phyloP scores from a whole-genome alignment of 2,113 vertebrate genomes.

The Melanerpes formicivorus region DNA sequence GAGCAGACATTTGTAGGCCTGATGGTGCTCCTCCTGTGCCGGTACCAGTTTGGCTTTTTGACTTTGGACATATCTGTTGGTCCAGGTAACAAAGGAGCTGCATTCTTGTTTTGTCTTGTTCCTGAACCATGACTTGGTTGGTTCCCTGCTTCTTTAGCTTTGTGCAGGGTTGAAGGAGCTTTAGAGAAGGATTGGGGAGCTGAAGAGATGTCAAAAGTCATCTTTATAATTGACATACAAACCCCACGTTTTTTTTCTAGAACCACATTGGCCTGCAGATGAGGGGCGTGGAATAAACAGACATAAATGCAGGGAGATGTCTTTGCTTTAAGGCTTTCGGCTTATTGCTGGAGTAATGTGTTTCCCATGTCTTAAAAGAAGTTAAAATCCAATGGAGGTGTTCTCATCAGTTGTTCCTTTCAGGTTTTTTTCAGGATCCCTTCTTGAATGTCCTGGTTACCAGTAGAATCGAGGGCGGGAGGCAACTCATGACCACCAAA shows the following conservation, averaged over 20 bases:
- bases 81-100: neutral
- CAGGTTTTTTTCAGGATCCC: constrained; percentile 35
- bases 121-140: neutral
- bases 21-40: neutral
- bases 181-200: neutral
- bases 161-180: neutral
- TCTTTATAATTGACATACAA: neutral
- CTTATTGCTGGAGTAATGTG: neutral
- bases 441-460: constrained; percentile 32
- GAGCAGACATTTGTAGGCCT: neutral
- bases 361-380: neutral
- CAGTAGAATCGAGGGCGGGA: neutral
- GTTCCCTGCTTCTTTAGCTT: neutral
- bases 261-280: neutral
- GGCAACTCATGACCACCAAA: constrained; percentile 43
- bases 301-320: neutral
- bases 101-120: neutral
- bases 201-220: neutral
- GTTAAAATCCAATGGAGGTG: neutral
- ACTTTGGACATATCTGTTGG: rapidly evolving
- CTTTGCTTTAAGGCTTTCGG: neutral
- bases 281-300: neutral
- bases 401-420: neutral
- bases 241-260: neutral
- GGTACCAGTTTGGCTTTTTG: neutral